Evolutionary conservation across 2,888 invertebrate genomes (phyloP).

Genomic region (Auanema sp.): DNA sequence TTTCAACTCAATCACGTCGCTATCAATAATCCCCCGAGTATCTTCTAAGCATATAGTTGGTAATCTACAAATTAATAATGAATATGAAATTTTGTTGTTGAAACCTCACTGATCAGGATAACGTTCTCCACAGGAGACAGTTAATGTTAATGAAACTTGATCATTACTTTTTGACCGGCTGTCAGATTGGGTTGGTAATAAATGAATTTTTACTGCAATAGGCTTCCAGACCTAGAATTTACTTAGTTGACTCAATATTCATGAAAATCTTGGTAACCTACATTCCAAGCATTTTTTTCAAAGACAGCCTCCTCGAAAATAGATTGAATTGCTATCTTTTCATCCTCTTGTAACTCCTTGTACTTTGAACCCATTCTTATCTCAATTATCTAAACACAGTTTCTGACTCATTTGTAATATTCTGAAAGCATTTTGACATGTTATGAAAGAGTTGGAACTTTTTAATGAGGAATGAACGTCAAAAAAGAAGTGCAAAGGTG

Average conservation of each 20-base stretch:
- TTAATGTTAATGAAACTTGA: conserved; percentile 9
- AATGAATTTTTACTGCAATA: conserved; percentile 7
- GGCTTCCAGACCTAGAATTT: conserved; percentile 17
- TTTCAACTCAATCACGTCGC: too few species aligned
- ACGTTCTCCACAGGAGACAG: conserved; percentile 10
- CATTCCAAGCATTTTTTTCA: conserved; percentile 31
- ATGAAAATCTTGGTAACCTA: conserved; percentile 12
- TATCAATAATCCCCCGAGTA: too few species aligned
- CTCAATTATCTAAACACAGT: too few species aligned
- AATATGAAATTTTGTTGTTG: background rate
- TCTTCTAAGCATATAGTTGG: too few species aligned
- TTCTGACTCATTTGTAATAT: too few species aligned
- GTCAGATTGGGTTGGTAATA: conserved; percentile 12
- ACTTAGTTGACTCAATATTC: background rate
- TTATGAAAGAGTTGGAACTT: too few species aligned
- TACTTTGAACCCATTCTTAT: too few species aligned
- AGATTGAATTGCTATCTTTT: conserved; percentile 21
- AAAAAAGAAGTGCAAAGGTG: too few species aligned
- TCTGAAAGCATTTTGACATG: too few species aligned
- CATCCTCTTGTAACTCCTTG: conserved; percentile 22
- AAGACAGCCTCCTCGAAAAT: conserved; percentile 25
- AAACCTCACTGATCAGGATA: conserved; percentile 18
- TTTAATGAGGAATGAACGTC: too few species aligned
- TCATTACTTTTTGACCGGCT: conserved; percentile 4
- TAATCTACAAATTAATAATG: too few species aligned